A percentile compares a stretch with the other conserved stretches of the same genome.
These are phyloP conservation scores for Sitta europaea DNA, from an alignment of 2,113 vertebrate species.

Conservation along the genomic window DNA sequence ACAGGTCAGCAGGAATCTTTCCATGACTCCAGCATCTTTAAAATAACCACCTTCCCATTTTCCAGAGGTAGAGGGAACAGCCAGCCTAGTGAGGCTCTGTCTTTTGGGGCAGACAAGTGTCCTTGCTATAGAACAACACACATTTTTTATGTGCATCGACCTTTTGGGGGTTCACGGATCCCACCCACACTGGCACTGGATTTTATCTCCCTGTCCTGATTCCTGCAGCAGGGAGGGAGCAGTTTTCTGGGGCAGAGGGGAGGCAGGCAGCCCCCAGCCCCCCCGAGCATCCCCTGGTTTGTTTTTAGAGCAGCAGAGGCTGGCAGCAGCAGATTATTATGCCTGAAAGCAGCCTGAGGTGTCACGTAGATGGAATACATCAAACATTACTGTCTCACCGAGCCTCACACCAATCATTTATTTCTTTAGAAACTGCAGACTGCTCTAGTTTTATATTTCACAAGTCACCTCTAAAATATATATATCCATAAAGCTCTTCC, in stretches of 20 bases:
- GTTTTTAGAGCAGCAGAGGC: not conserved
- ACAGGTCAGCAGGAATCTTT: not conserved
- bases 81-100: rapidly evolving
- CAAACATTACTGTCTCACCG: not conserved
- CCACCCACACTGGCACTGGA: not conserved
- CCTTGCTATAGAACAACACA: rapidly evolving
- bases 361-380: not conserved
- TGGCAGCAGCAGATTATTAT: not conserved
- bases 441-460: not conserved
- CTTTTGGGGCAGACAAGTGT: not conserved
- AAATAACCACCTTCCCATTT: not conserved
- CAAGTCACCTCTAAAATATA: conserved; percentile 15
- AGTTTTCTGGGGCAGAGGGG: not conserved
- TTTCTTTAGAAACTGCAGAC: conserved; percentile 43
- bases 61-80: not conserved
- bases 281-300: not conserved
- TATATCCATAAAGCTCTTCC: not conserved
- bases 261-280: not conserved
- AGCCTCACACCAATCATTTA: not conserved
- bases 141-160: not conserved
- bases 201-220: not conserved
- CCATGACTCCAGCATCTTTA: not conserved
- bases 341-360: not conserved
- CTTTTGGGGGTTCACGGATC: not conserved
- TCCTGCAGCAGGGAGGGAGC: not conserved